Conservation (phyloP, 37 sponge, comb jelly and placozoan genomes). For the Ephydatia muelleri region DNA sequence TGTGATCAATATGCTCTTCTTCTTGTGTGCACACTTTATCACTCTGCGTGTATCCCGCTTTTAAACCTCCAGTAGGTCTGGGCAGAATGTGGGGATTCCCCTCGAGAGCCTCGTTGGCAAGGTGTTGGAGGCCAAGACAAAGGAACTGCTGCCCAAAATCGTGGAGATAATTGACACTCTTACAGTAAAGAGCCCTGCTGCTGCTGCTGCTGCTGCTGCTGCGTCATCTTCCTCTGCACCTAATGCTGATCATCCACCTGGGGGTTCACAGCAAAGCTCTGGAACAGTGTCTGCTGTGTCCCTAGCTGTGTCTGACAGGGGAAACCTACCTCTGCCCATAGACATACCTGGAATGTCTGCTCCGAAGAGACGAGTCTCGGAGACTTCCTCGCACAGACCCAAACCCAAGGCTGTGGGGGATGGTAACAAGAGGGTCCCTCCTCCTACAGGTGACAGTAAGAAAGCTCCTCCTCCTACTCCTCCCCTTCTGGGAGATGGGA, state of each 20-base stretch:
- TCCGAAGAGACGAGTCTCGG: background rate
- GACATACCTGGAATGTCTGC: slow-evolving; percentile 36
- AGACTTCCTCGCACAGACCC: background rate
- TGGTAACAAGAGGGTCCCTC: background rate
- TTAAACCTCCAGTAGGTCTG: slow-evolving; percentile 11
- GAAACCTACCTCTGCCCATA: slow-evolving; percentile 32
- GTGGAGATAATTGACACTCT: slow-evolving; percentile 28
- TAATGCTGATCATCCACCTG: background rate
- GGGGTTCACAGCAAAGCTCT: background rate
- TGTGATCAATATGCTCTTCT: no score
- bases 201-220: background rate
- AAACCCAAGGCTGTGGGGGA: background rate
- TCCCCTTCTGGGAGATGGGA: background rate
- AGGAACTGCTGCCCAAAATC: slow-evolving; percentile 50
- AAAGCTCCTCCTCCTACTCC: background rate
- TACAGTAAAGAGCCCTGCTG: background rate
- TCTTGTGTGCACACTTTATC: background rate
- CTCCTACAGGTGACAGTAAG: no score
- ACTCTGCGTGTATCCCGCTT: background rate
- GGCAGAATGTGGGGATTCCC: slow-evolving; percentile 38
- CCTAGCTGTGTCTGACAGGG: background rate
- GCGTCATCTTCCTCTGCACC: background rate
- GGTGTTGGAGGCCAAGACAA: slow-evolving; percentile 41
- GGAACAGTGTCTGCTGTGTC: background rate
- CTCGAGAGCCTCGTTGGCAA: slow-evolving; percentile 39